Base-by-base conservation (phyloP, 2,797 vertebrate genomes). In the Denticeps clupeoides region DNA sequence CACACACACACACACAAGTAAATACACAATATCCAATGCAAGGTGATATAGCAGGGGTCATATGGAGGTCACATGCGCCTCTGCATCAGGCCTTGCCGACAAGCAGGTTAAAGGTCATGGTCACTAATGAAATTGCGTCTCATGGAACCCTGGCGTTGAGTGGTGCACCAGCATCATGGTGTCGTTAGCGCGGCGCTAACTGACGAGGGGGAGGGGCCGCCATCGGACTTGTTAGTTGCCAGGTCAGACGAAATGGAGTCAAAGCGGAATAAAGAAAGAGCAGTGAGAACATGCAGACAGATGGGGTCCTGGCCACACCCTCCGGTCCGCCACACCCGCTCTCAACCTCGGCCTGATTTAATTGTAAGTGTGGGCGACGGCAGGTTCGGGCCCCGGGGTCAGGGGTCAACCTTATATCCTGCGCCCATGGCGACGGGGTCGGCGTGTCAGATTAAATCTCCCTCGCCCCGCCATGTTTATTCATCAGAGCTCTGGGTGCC, bases 401-500 rank as follows among this genome's bases (percentile, higher is more conserved):
- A 71, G 33, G 69, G 83, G 83, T 84, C 81, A 85, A 77, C 74
- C 74, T 83, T 81, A 84, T 83, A 84, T 84, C 80, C 79, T 82
- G 80, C 70, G 70, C 69, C 76, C 66, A 62, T 68, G 71, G 71
- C 81, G 80, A 81, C 73, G 72, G 78, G 84, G 83, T 85, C 84
- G 82, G 61, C 56, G 41, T 83, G 84, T 84, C 83, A 84, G 82
- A 81, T 82, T 80, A 84, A 84, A 85, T 83, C 82, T 81, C 77
- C 69, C 71, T 58, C 33, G 12, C 35, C 29, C 76, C 72, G 75
- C 80, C 82, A 86, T 86, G 82, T 85, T 82, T 85, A 85, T 86
- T 86, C 83, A 85, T 82, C 41, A 67, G 53, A 55, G 72, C 70
- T 75, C 74, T 65, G 70, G 74, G 74, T 80, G 79, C 76, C 76